Percentiles rank a stretch among this genome's conserved stretches.
Evolutionary conservation across 2,113 vertebrate genomes (phyloP).

Genomic region (Nothoprocta perdicaria): DNA sequence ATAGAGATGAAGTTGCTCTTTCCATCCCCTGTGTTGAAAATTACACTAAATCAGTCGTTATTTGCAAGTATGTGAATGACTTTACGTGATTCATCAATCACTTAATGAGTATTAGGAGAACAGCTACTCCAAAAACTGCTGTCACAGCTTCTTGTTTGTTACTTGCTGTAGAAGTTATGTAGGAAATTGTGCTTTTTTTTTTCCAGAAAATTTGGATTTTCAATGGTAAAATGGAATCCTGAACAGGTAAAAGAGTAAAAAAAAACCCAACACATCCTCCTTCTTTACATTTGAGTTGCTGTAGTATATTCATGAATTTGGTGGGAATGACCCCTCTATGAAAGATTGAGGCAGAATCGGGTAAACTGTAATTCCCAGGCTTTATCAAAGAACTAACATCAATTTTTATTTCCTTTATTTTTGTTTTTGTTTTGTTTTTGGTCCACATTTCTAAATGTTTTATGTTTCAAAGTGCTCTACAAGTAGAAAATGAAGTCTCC

Average conservation of each 20-base stretch:
- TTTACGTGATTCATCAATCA: background rate
- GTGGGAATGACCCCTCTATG: background rate
- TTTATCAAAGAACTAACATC: background rate
- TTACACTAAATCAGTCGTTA: background rate
- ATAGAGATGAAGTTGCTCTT: too few species aligned
- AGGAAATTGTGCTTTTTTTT: background rate
- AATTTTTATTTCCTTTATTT: background rate
- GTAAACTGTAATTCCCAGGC: background rate
- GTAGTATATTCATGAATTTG: background rate
- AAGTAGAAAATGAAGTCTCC: background rate
- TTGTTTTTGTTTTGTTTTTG: background rate
- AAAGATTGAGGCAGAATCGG: background rate
- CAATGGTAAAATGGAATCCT: background rate
- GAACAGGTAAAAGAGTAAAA: background rate
- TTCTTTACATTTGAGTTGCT: background rate
- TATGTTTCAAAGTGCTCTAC: background rate
- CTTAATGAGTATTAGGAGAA: background rate
- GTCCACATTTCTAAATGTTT: background rate
- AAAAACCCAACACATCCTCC: background rate
- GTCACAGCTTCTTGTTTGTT: background rate
- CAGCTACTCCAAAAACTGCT: background rate
- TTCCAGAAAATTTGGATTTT: fast-evolving
- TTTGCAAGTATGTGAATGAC: background rate
- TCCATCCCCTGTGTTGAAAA: background rate
- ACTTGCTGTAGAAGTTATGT: background rate